These are phyloP conservation scores for Eulemur coronatus DNA, from an alignment of 2,797 vertebrate species.

Conservation along the genomic window DNA sequence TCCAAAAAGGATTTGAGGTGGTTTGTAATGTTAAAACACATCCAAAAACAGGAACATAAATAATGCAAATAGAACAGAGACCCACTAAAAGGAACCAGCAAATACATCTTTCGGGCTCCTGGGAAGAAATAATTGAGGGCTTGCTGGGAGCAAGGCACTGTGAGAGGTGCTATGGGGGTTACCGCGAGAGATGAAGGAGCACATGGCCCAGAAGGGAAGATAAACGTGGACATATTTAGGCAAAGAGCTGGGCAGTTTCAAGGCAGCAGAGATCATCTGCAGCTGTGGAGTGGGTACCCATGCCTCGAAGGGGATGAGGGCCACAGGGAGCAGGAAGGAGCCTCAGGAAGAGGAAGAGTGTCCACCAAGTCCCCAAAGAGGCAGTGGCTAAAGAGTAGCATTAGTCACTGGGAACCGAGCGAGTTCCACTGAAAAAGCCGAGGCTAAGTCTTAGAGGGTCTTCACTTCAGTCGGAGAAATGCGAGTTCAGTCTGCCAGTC, in stretches of 20 bases:
- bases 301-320: neutral
- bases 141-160: neutral
- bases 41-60: slow-evolving; percentile 24
- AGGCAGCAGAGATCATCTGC: neutral
- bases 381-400: neutral
- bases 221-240: neutral
- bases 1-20: slow-evolving; percentile 36
- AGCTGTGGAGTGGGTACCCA: neutral
- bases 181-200: neutral
- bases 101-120: neutral
- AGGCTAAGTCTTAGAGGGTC: neutral
- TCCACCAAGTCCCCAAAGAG: neutral
- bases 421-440: neutral
- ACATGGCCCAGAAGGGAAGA: neutral
- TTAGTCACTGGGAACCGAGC: neutral
- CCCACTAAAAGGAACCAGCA: slow-evolving; percentile 14
- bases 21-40: slow-evolving; percentile 38
- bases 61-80: slow-evolving; percentile 11
- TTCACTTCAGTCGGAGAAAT: neutral
- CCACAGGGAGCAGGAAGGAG: neutral
- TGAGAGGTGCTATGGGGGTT: neutral
- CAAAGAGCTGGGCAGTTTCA: neutral
- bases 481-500: neutral
- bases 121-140: neutral
- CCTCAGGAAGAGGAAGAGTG: neutral